phyloP scores from a whole-genome alignment of 64 coral and sea anemone genomes.

The Actinia equina region DNA sequence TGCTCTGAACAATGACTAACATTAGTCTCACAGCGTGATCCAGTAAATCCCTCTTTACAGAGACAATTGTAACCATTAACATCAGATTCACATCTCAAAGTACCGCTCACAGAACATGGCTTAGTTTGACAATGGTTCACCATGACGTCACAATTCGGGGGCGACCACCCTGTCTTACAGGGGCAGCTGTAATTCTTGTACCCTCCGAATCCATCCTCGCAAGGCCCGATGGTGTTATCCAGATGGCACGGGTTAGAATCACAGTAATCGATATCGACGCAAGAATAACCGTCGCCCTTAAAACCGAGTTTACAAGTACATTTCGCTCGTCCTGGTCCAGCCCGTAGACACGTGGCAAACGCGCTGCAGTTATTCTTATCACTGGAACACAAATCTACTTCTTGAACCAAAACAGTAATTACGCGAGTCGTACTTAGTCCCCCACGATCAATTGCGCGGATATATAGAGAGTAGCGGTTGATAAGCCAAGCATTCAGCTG shows the following conservation, averaged over 20 bases:
- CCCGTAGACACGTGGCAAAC: slow-evolving; percentile 56
- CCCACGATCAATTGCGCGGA: slow-evolving; percentile 60
- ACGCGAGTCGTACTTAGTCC: slow-evolving; percentile 63
- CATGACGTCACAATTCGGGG: slow-evolving; percentile 61
- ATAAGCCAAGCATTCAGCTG: slow-evolving; percentile 68
- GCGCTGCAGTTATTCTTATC: slow-evolving; percentile 49
- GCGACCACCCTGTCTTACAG: slow-evolving; percentile 77
- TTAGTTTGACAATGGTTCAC: slow-evolving; percentile 66
- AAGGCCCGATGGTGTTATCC: slow-evolving; percentile 54
- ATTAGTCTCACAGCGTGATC: slow-evolving; percentile 48
- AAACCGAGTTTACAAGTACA: slow-evolving; percentile 77
- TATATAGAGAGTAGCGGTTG: slow-evolving; percentile 53
- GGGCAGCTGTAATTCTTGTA: slow-evolving; percentile 77
- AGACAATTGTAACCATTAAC: slow-evolving; percentile 61
- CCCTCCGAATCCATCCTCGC: slow-evolving; percentile 71
- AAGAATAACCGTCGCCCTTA: slow-evolving; percentile 53
- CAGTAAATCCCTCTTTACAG: slow-evolving; percentile 68
- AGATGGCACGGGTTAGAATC: slow-evolving; percentile 41
- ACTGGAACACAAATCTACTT: slow-evolving; percentile 62
- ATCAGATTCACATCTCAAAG: slow-evolving; percentile 57
- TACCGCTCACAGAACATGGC: slow-evolving; percentile 49
- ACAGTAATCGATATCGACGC: slow-evolving; percentile 70
- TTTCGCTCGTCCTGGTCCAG: slow-evolving; percentile 57
- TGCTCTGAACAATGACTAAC: slow-evolving; percentile 41
- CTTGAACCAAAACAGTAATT: slow-evolving; percentile 48